Evolutionary conservation across 1,140 invertebrate genomes (phyloP).

Genomic region (Magallana gigas): DNA sequence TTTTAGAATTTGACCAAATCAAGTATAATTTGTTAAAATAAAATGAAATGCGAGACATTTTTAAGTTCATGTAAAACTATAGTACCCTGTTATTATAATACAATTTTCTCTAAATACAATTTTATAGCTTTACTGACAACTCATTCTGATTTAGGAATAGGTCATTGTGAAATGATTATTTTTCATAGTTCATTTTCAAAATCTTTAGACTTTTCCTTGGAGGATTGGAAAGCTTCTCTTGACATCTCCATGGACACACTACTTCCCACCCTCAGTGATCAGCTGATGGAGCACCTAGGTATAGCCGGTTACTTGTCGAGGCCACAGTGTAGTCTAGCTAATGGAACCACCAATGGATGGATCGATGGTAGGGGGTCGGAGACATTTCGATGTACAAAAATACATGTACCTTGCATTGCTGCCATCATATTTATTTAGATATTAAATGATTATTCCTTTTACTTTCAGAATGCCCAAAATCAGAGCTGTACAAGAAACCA

Average conservation of each 20-base stretch:
- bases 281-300: conserved; percentile 39
- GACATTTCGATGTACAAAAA: too few species aligned
- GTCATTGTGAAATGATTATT: too few species aligned
- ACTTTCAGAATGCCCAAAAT: conserved; percentile 25
- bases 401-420: too few species aligned
- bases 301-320: conserved; percentile 45
- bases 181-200: not conserved
- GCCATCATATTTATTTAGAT: too few species aligned
- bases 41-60: too few species aligned
- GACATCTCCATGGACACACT: not conserved
- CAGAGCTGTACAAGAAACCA: not conserved
- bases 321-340: conserved; percentile 1
- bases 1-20: too few species aligned
- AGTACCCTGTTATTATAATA: too few species aligned
- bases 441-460: not conserved
- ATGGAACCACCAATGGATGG: not conserved
- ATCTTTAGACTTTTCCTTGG: conserved; percentile 5
- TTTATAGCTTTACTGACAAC: too few species aligned
- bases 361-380: conserved; percentile 34
- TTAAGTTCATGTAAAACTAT: too few species aligned
- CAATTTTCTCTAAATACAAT: too few species aligned
- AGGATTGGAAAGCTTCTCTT: not conserved
- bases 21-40: too few species aligned
- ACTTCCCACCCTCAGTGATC: conserved; percentile 1
- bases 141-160: too few species aligned